Evolutionary conservation across 2,113 vertebrate species (phyloP).

Genomic region (Falcunculus frontatus): DNA sequence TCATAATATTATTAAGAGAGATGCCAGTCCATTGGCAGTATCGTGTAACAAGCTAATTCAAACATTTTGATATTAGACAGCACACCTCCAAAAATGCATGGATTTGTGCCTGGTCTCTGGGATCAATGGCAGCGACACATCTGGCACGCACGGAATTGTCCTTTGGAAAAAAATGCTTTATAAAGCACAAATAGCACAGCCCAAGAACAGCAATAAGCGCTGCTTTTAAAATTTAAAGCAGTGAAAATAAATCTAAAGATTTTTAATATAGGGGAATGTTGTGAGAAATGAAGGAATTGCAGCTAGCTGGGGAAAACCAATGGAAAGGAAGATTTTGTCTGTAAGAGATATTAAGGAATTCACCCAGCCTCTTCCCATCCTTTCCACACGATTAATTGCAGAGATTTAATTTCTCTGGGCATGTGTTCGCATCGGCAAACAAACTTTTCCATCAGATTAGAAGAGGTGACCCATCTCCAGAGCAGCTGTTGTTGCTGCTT

Average conservation of each 20-base stretch:
- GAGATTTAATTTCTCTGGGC: neutral
- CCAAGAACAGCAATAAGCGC: neutral
- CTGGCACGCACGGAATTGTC: fast-evolving
- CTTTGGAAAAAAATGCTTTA: neutral
- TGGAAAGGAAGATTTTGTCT: neutral
- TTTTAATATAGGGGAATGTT: neutral
- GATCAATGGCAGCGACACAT: neutral
- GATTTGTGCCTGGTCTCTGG: neutral
- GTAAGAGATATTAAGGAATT: neutral
- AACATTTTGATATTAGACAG: conserved; percentile 9
- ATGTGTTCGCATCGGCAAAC: neutral
- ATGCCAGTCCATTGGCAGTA: conserved; percentile 38
- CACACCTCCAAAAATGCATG: neutral
- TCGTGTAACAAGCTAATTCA: conserved; percentile 41
- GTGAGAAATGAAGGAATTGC: neutral
- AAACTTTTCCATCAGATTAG: neutral
- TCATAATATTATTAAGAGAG: conserved; percentile 62
- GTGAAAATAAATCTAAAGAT: neutral
- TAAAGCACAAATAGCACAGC: neutral
- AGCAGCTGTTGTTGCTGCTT: neutral
- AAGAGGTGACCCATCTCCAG: neutral
- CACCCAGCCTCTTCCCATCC: neutral
- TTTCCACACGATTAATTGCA: neutral
- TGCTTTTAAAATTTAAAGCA: neutral
- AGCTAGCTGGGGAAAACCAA: neutral